Conservation (phyloP, 2,888 invertebrate genomes). For the Parascotia fuliginaria region DNA sequence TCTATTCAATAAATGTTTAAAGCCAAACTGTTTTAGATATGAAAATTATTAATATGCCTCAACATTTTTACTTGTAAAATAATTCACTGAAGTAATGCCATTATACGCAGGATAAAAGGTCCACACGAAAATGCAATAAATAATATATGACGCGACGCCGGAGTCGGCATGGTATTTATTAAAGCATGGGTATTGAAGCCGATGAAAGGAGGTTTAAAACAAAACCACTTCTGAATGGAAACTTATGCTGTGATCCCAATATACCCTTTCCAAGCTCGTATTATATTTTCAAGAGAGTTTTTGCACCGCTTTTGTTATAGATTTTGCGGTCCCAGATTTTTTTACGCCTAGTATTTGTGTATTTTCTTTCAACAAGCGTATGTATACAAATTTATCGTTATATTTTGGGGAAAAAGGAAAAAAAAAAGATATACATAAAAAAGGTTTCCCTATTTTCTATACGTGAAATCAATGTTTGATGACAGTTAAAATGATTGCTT, state of each 20-base stretch:
- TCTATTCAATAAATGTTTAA: too few relatives aligned
- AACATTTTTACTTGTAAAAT: conserved; percentile 11
- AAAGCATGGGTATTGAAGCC: conserved; percentile 46
- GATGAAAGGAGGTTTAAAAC: conserved; percentile 54
- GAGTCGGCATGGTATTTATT: conserved; percentile 56
- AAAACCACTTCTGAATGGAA: conserved; percentile 57
- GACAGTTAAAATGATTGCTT: too few relatives aligned
- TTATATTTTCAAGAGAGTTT: conserved; percentile 45
- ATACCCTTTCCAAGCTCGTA: conserved; percentile 47
- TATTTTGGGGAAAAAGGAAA: background rate
- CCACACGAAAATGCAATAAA: conserved; percentile 45
- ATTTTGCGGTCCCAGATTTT: conserved; percentile 20
- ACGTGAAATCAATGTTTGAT: too few relatives aligned
- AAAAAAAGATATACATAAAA: too few relatives aligned
- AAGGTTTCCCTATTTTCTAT: too few relatives aligned
- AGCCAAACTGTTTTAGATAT: conserved; percentile 27
- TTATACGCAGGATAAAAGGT: conserved; percentile 26
- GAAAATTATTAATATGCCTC: conserved; percentile 20
- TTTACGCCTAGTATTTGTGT: conserved; percentile 18
- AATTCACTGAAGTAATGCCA: conserved; percentile 28
- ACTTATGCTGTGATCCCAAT: conserved; percentile 57
- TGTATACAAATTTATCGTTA: background rate
- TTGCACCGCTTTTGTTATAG: conserved; percentile 18
- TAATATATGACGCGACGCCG: conserved; percentile 51
- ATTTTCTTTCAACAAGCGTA: conserved; percentile 2